phyloP scores from a whole-genome alignment of 2,888 invertebrate genomes.

The Papilio gigon region DNA sequence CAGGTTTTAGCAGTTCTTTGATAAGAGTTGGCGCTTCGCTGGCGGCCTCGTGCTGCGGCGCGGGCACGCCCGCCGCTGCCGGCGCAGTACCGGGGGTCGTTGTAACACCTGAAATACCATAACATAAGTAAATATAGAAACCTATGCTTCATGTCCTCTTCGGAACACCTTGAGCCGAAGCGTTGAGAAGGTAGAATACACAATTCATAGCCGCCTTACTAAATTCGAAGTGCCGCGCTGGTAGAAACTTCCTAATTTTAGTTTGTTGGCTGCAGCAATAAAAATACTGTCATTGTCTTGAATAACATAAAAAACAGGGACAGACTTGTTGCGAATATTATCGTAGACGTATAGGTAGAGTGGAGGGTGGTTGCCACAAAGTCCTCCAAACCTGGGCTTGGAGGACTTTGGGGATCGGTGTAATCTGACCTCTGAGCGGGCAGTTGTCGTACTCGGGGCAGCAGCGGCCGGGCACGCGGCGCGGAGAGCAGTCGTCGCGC shows the following conservation, averaged over 20 bases:
- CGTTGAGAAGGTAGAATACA: no score
- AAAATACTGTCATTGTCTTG: no score
- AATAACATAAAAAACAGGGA: no score
- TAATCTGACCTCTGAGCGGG: constrained; percentile 83
- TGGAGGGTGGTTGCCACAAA: no score
- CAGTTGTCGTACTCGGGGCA: constrained; percentile 92
- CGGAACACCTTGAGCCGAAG: background rate
- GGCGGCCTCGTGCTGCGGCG: constrained; percentile 51
- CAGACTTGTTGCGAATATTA: no score
- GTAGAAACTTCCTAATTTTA: no score
- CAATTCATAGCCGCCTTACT: no score
- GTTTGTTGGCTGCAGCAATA: no score
- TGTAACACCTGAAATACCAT: constrained; percentile 67
- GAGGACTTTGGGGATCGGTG: background rate
- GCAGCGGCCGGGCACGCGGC: constrained; percentile 87
- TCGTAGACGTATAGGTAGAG: no score
- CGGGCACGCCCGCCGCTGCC: constrained; percentile 51
- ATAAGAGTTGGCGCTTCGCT: constrained; percentile 52
- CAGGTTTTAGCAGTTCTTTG: constrained; percentile 63
- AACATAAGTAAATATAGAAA: background rate
- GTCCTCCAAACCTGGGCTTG: no score
- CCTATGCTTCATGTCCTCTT: background rate
- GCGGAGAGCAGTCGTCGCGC: constrained; percentile 88
- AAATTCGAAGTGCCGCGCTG: no score
- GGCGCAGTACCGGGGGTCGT: constrained; percentile 61